Evolutionary conservation across 2,113 vertebrate species (phyloP), one percentile per base, ranked within the genome.

Genomic region (Cettia cetti): DNA sequence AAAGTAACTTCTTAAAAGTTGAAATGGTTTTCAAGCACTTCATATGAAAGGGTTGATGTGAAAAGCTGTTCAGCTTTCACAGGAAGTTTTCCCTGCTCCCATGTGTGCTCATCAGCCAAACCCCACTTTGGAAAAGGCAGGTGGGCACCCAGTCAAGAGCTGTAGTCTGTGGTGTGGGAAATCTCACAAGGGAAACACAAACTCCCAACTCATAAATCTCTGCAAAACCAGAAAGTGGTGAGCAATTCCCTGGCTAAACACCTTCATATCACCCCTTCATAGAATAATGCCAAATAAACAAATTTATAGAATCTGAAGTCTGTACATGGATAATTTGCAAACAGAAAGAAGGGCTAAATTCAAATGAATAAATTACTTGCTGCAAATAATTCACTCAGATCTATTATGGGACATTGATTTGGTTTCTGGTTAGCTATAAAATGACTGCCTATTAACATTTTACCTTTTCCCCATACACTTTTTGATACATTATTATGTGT

Each of bases 401-500:
- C 94, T 96, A 92, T 96, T 95, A 96, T 81, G 86, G 79, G 90
- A 94, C 96, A 95, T 96, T 91, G 96, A 97, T 97, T 97, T 92
- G 57, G 93, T 92, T 97, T 95, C 96, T 96, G 88, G 69, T 95
- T 95, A 95, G 94, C 84, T 92, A 84, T 96, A 95, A 97, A 97
- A 96, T 95, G 93, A 95, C 89, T 95, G 85, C 86, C 84, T 97
- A 96, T 97, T 97, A 97, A 96, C 95, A 94, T 95, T 97, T 96
- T 95, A 93, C 93, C 91, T 96, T 97, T 92, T 93, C 96, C 89
- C 93, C 60, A 60, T 79, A 59, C 95, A 91, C 91, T 97, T 97
- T 96, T 96, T 97, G 95, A 97, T 97, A 95, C 89, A 97, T 97
- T 97, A 95, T 97, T 97, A 96, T 97, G 94, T 92, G 95, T 90